phyloP scores from a whole-genome alignment of 2,888 invertebrate species.

The Megaustenia siamemsis region DNA sequence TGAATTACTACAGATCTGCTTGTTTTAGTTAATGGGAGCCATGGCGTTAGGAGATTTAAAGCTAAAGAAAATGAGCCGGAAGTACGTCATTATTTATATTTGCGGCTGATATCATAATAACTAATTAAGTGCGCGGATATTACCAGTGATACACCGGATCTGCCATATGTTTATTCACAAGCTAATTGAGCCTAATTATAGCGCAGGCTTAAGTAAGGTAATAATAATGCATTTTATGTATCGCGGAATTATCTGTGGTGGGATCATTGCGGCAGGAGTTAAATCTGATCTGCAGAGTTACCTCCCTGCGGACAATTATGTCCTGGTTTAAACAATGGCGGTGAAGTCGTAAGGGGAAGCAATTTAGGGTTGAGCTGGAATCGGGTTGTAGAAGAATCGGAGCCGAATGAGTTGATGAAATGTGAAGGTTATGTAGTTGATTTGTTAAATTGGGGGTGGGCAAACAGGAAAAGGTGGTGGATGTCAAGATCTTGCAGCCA shows the following conservation, averaged over 20 bases:
- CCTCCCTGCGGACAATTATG: no score
- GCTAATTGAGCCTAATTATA: neutral
- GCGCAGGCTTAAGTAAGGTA: neutral
- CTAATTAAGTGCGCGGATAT: neutral
- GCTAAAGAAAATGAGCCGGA: neutral
- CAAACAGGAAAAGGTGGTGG: no score
- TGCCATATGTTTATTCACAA: neutral
- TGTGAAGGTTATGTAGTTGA: no score
- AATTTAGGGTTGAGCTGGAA: no score
- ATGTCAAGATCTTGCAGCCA: no score
- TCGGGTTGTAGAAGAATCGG: no score
- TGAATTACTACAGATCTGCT: neutral
- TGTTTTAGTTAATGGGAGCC: slow-evolving; percentile 9
- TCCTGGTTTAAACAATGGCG: no score
- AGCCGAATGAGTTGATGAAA: no score
- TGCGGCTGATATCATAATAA: neutral
- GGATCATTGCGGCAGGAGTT: no score
- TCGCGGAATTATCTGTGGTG: slow-evolving; percentile 2
- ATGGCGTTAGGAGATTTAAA: neutral
- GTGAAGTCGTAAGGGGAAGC: no score
- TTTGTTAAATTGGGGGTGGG: no score
- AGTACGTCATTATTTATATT: neutral
- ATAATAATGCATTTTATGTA: neutral
- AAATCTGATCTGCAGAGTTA: no score
- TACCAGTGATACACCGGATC: neutral